Percentiles rank a stretch among this genome's conserved stretches.
Evolutionary conservation across 1,140 invertebrate species (phyloP).

Genomic region (Penaeus indicus): DNA sequence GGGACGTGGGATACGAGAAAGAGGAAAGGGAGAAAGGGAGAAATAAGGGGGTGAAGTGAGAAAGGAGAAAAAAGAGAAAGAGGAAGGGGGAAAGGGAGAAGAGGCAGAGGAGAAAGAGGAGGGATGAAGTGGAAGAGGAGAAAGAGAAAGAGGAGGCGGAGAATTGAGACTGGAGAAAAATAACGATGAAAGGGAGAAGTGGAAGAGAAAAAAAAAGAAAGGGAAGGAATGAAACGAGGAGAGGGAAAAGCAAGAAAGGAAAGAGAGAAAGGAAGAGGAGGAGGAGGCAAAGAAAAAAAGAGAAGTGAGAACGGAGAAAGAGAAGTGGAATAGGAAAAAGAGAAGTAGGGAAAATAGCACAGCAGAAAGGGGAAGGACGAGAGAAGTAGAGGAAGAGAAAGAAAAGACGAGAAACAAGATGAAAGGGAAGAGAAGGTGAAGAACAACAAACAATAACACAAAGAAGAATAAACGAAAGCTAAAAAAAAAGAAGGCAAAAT

Average conservation of each 20-base stretch:
- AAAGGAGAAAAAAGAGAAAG: background rate
- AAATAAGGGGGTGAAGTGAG: background rate
- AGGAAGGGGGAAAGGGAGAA: background rate
- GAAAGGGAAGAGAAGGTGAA: background rate
- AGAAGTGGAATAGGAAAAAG: background rate
- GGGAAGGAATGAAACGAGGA: background rate
- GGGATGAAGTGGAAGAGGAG: background rate
- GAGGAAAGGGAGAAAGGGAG: background rate
- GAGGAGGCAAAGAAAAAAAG: too few species aligned
- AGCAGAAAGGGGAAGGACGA: constrained; percentile 10
- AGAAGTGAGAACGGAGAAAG: too few species aligned
- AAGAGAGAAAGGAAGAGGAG: too few species aligned
- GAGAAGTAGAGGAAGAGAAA: constrained; percentile 25
- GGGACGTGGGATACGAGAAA: too few species aligned
- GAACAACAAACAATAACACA: background rate
- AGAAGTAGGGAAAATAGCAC: background rate
- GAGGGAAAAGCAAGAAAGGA: too few species aligned
- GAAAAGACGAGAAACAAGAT: background rate
- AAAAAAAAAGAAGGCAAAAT: too few species aligned
- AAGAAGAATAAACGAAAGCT: too few species aligned
- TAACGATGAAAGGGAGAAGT: background rate
- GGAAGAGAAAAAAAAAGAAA: background rate
- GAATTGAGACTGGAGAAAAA: background rate
- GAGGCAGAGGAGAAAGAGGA: background rate
- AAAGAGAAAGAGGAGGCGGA: constrained; percentile 5